These are phyloP conservation scores for Equus przewalskii DNA, from an alignment of 2,113 vertebrate genomes.

Conservation along the genomic window DNA sequence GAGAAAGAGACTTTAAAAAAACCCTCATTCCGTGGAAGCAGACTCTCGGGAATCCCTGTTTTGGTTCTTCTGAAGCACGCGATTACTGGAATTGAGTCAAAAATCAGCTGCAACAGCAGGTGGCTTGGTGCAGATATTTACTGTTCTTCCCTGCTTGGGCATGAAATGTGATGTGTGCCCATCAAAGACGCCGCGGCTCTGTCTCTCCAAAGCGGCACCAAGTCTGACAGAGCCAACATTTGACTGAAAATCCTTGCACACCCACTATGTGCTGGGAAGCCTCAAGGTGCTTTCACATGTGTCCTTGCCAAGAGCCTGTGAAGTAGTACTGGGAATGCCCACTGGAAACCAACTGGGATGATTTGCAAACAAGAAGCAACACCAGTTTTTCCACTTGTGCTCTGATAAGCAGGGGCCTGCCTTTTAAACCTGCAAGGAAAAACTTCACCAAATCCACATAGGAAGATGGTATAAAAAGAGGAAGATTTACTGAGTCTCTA, in stretches of 20 bases:
- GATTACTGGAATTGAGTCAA: not conserved
- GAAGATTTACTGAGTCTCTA: not conserved
- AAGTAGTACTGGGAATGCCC: not conserved
- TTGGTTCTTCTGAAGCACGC: not conserved
- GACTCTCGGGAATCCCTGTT: not conserved
- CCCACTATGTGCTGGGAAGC: not conserved
- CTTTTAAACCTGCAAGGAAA: not conserved
- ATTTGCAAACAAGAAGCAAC: not conserved
- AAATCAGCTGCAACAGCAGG: not conserved
- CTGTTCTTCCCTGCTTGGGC: not conserved
- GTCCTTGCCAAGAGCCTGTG: not conserved
- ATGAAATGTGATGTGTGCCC: not conserved
- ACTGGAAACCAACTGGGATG: not conserved
- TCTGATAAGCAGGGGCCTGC: not conserved
- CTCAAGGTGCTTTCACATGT: not conserved
- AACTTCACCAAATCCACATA: not conserved
- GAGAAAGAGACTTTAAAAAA: not conserved
- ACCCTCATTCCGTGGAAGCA: not conserved
- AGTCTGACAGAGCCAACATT: not conserved
- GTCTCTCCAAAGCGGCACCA: not conserved
- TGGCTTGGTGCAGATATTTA: not conserved
- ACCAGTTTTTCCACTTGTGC: not conserved
- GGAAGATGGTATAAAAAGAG: not conserved
- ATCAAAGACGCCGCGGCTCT: not conserved
- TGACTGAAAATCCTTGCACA: not conserved